Evolutionary conservation across 1,140 invertebrate species (phyloP), one percentile per base, ranked within the genome.

Genomic region (Apis cerana): DNA sequence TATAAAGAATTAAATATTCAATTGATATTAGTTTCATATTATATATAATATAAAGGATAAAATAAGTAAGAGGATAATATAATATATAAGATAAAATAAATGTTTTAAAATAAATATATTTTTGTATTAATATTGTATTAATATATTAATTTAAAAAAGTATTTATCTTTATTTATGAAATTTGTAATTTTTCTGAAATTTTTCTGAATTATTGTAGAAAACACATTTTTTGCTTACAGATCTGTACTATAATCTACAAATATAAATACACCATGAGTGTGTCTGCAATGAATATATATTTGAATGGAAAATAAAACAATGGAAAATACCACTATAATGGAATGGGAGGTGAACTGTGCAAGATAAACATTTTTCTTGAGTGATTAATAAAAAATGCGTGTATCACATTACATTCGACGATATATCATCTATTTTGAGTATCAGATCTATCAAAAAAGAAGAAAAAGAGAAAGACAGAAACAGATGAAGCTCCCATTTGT

Each of bases 171-270:
- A 23, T 23, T 48, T 12, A 62, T 61, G 68, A n/a, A 68, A 54
- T 76, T 72, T 79, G n/a, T n/a, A n/a, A n/a, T n/a, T n/a, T n/a
- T 48, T 75, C 61, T 81, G 71, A 77, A 68, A 33, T 33, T 33
- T 33, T 33, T 33, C 33, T 33, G 19, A 54, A 77, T 83, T 65
- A 85, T 58, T 88, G 86, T 84, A 88, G 79, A 69, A 85, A 71
- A 84, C 75, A 71, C 84, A 79, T 76, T 91, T 91, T 93, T 80
- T 92, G 87, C 80, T 93, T 93, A 87, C 93, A 93, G 93, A 91
- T 93, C 90, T 93, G 92, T 93, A 93, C 90, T 89, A 92, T 93
- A 93, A 91, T 92, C 91, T 88, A 90, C 88, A 93, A 91, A 91
- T 89, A 85, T 91, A 93, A 91, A 89, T 92, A 91, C 91, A 92